Base-by-base conservation (phyloP, 2,888 invertebrate genomes). In the Neoitamus cyanurus region DNA sequence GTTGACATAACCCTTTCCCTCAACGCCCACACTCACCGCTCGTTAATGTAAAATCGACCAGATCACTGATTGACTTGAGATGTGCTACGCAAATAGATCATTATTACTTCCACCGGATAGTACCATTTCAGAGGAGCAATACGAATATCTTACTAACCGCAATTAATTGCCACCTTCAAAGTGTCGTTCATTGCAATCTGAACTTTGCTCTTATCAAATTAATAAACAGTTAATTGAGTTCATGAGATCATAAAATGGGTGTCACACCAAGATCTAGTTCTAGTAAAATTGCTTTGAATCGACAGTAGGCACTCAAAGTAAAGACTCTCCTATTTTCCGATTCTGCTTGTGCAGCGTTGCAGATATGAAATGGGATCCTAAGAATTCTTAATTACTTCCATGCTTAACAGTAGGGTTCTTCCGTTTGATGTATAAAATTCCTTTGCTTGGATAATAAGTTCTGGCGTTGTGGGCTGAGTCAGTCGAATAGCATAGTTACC, bases 151-250 rank as follows among this genome's bases (percentile, higher is more conserved):
- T 20, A 28, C 15, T 69, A 42, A 42, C 42, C 5, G 5, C 20
- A 58, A 58, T 58, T 58, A 58, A 9, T 58, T 6, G 9, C 9
- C 9, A 58, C 58, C 58, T 58, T 15, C 58, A 7, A 58, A 6
- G 3, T 20, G 25, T 20, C 25, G 9, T 58, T 58, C 58, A 9
- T 42, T n/a, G n/a, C 25, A 58, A 42, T 42, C 25, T 58, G 58
- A 58, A 58, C 58, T 58, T 70, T 70, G 70, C 34, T 75, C 34
- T 75, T 75, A 25, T 36, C 36, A 13, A 69, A 78, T 25, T 46
- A 25, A 46, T 46, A 77, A 42, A 13, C 37, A 28, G 28, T 78
- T 78, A n/a, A 42, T 28, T 78, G 13, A 5, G 25, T 78, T 31
- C n/a, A 25, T 48, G 78, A 78, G 78, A 5, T 25, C 30, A 25